Evolutionary conservation across 2,797 vertebrate species (phyloP), one percentile per base, ranked within the genome.

Genomic region (Microctenopoma stevenorrisi): DNA sequence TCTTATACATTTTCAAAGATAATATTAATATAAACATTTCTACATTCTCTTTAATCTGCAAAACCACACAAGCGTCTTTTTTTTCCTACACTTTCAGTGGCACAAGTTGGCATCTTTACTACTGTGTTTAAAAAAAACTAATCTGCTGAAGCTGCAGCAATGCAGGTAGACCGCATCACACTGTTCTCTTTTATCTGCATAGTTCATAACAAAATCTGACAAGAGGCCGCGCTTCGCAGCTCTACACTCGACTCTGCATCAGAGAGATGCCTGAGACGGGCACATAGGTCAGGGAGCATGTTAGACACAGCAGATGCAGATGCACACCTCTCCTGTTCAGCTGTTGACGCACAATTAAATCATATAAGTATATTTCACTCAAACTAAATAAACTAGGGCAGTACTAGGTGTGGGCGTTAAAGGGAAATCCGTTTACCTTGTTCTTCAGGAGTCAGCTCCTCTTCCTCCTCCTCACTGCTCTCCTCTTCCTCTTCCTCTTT

Each of bases 391-490:
- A 38, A 47, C 22, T 0, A 52, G n/a, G 16, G 16, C 11, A 26
- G 7, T 3, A 11, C 10, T 9, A 4, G 14, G 26, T 11, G 11
- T 46, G 12, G 16, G 12, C 40, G 25, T 16, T 40, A 44, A 15
- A 46, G 25, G 9, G 51, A 30, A 38, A 53, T 59, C 9, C 7
- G 26, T 50, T 63, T 38, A 97, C 98, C 97, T 93, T 88, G 94
- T 83, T 98, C 96, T 91, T 99, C 97, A 8, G 96, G 95, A 75
- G 94, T 95, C 64, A 99, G 87, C 72, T 98, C 96, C 64, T 95
- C 94, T n/a, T 96, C 96, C 26, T 98, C 97, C 46, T 98, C 98
- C 58, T 95, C 96, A 57, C 95, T 96, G 86, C 95, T 97, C 64
- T 96, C 94, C 46, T 93, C 93, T 26, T 96, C 94, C 46, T 93